These are phyloP conservation scores for Pangasianodon hypophthalmus DNA, from an alignment of 2,113 vertebrate species.

Conservation along the genomic window DNA sequence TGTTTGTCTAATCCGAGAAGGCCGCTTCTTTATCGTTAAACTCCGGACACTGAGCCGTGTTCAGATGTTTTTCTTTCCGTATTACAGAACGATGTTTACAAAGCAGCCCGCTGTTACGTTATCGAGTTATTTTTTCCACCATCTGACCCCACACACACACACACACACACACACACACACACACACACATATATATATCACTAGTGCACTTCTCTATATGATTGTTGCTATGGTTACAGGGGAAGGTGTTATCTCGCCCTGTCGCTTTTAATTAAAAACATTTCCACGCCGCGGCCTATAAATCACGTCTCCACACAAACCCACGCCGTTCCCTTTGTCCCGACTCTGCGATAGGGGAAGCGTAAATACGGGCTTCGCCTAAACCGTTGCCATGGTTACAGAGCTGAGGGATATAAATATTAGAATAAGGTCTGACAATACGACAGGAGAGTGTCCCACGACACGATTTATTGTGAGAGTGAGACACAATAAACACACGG, in stretches of 20 bases:
- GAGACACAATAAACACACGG: background rate
- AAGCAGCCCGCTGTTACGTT: background rate
- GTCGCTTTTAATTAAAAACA: conserved; percentile 1
- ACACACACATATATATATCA: too few relatives aligned
- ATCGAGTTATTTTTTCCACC: background rate
- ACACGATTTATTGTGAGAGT: background rate
- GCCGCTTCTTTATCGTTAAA: background rate
- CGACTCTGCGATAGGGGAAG: background rate
- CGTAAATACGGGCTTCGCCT: background rate
- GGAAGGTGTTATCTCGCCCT: background rate
- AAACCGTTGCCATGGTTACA: background rate
- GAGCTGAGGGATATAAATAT: background rate
- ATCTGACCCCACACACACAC: background rate
- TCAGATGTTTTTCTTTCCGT: background rate
- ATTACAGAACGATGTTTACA: background rate
- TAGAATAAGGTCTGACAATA: background rate
- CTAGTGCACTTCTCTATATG: background rate
- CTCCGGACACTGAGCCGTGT: background rate
- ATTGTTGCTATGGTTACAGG: background rate
- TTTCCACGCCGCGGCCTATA: background rate
- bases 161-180: background rate
- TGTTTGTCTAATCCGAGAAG: background rate
- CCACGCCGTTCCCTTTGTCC: background rate
- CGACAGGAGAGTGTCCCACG: background rate
- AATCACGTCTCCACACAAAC: background rate